These are phyloP conservation scores for Cheirogaleus major DNA, from an alignment of 2,797 vertebrate genomes.

Conservation along the genomic window DNA sequence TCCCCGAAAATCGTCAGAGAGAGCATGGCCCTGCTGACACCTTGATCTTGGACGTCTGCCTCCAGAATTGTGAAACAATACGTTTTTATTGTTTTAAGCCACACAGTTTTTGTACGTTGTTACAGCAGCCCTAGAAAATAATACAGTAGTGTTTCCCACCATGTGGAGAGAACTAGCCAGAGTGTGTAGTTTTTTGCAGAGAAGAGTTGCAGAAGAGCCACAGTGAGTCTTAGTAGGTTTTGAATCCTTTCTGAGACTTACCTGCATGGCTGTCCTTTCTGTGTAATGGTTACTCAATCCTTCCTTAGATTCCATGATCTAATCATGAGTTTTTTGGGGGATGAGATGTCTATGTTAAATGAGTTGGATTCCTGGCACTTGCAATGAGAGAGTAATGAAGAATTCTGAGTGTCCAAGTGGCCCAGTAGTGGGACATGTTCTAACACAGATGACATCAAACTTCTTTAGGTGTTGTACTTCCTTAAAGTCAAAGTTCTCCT, in stretches of 20 bases:
- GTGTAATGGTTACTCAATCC: background rate
- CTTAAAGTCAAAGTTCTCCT: background rate
- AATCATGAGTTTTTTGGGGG: background rate
- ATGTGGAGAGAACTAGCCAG: background rate
- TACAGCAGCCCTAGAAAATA: background rate
- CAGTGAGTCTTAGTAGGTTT: background rate
- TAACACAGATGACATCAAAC: background rate
- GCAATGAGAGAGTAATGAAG: background rate
- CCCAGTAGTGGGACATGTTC: background rate
- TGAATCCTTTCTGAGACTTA: background rate
- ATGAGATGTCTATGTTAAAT: background rate
- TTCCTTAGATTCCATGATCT: background rate
- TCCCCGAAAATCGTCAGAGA: accelerated
- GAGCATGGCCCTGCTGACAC: background rate
- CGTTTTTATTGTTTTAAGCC: background rate
- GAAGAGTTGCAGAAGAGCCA: background rate
- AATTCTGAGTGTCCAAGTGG: background rate
- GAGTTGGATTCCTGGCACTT: background rate
- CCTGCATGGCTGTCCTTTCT: background rate
- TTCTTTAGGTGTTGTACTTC: background rate
- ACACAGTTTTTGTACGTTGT: background rate
- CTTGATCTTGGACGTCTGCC: background rate
- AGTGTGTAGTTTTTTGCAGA: background rate
- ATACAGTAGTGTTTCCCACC: background rate
- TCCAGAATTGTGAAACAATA: background rate